Base-by-base conservation (phyloP, 2,797 vertebrate genomes). In the Parauchenoglanis ngamensis region DNA sequence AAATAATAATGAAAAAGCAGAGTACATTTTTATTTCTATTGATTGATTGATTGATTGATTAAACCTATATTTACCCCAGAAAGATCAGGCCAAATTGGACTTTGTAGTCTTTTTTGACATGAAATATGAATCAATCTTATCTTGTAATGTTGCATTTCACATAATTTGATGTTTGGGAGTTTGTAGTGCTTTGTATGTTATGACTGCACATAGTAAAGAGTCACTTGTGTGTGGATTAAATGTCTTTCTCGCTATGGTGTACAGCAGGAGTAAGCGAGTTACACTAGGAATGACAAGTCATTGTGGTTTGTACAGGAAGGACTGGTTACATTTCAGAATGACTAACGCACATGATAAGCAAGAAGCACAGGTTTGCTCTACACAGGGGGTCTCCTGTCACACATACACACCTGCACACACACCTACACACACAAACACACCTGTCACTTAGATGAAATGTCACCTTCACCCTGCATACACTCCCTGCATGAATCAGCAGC, bases 381-480 rank as follows among this genome's bases (percentile, higher is more conserved):
- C 80, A 83, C 44, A 83, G 61, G 80, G 25, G 80, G 80, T 83
- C 80, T 83, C 25, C 7, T 67, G 44, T 81, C 57, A 61, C 56
- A 77, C 52, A 28, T 28, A 40, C 54, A 25, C 2, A 57, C 15
- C n/a, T 7, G 5, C 44, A 73, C 31, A 12, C 21, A 46, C 10
- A 12, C 25, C 25, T 1, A 63, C 57, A 63, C 65, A 86, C 87
- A 88, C 83, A 86, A 73, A 89, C 85, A 67, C 85, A 87, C 86
- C 83, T 87, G 85, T 86, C 80, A 87, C 85, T 76, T 83, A 56
- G 63, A 89, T 13, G 70, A 83, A 80, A 85, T 86, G 88, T 90
- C 90, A 90, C 89, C 89, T 90, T 91, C 89, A 89, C 86, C 80
- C 85, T 84, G 81, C 78, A 57, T 59, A 79, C 83, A 83, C 85